Base-by-base conservation (phyloP, 2,797 vertebrate species). In the Pseudotriccus pelzelni region DNA sequence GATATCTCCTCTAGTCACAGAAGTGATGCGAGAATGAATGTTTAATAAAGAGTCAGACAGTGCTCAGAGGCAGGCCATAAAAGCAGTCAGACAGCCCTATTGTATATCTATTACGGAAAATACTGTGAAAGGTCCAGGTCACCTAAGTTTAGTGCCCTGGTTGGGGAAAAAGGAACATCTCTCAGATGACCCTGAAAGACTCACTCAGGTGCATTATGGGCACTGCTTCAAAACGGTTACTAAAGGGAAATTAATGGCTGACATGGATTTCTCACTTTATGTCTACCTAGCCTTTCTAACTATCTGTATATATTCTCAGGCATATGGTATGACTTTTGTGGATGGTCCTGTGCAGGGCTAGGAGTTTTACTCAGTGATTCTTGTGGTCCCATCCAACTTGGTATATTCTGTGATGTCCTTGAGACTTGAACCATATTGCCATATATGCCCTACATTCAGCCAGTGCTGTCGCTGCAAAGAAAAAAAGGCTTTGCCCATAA, bases 191-290 rank as follows among this genome's bases (percentile, higher is more conserved):
- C 32, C 19, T 63, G 41, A 86, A 88, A 70, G 22, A 39, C 8
- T 60, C 27, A 49, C 21, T 52, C 12, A 49, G 18, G 8, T 28
- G 3, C 0, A 0, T 74, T 63, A 67, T 2, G 2, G 18, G 5
- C 12, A 41, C 14, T 83, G 16, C 21, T 83, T 89, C 39, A 77
- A 89, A 70, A 6, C 0, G 1, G 4, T 36, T 39, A 25, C 41
- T 63, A 34, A 62, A 85, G 7, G 19, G 30, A 82, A 79, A 59
- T 37, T 2, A 2, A 27, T 55, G 34, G 10, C 12, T 84, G 55
- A 20, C 24, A 36, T 18, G 17, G 10, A 43, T 58, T 56, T 75
- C 32, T 24, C 28, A 32, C 6, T 77, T 80, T 43, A 24, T 34
- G 23, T 67, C n/a, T 43, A 63, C 6, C 7, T 14, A 68, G 17